Conservation (phyloP, 1,140 invertebrate genomes). For the Heliconius congener region DNA sequence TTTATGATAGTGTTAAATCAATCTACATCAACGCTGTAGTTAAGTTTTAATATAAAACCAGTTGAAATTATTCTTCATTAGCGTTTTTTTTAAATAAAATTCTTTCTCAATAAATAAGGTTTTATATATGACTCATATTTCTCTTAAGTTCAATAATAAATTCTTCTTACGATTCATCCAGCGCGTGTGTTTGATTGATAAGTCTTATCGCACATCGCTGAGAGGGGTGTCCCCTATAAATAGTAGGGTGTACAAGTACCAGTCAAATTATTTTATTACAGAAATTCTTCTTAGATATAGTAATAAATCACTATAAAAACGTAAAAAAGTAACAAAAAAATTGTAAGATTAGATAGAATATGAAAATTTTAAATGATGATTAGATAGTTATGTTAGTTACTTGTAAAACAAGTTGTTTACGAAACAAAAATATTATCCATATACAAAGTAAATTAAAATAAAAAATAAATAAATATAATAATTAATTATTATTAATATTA, state of each 20-base stretch:
- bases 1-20: constrained; percentile 9
- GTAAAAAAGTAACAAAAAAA: too few species aligned
- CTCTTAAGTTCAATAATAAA: not conserved
- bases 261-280: not conserved
- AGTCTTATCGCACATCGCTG: constrained; percentile 23
- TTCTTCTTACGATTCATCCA: constrained; percentile 8
- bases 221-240: constrained; percentile 17
- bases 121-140: not conserved
- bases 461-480: too few species aligned
- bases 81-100: not conserved
- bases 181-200: constrained; percentile 38
- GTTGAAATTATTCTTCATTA: not conserved
- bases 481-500: too few species aligned
- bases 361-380: too few species aligned
- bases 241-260: not conserved
- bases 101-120: not conserved
- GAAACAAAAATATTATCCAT: too few species aligned
- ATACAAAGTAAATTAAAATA: too few species aligned
- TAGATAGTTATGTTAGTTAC: too few species aligned
- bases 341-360: too few species aligned
- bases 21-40: not conserved
- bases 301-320: too few species aligned
- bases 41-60: constrained; percentile 1
- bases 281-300: not conserved
- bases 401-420: too few species aligned